These are phyloP conservation scores for Leptopilina drosophilae DNA, from an alignment of 2,888 invertebrate species.

Conservation along the genomic window DNA sequence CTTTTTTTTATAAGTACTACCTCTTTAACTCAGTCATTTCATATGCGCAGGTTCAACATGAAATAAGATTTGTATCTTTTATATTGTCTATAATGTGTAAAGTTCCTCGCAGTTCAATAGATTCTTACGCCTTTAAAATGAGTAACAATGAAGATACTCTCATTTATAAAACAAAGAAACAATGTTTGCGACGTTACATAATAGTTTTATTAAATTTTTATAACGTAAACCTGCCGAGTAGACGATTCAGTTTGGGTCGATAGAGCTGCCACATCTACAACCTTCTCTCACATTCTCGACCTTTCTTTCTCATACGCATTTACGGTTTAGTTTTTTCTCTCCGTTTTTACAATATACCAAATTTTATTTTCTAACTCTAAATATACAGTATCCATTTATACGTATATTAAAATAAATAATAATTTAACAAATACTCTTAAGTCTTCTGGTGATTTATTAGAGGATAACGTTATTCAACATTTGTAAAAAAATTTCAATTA, in stretches of 20 bases:
- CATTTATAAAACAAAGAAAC: background rate
- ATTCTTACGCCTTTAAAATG: background rate
- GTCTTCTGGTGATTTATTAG: too few relatives aligned
- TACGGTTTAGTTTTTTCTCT: conserved; percentile 52
- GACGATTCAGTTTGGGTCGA: conserved; percentile 62
- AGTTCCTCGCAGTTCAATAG: background rate
- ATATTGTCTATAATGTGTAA: background rate
- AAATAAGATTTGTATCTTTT: conserved; percentile 1
- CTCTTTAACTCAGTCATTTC: background rate
- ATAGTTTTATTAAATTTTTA: background rate
- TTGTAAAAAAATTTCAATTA: too few relatives aligned
- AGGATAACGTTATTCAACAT: too few relatives aligned
- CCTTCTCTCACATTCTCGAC: conserved; percentile 48
- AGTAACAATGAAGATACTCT: background rate
- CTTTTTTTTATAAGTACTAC: background rate
- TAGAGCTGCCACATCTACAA: conserved; percentile 61
- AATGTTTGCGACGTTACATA: background rate
- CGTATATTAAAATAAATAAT: too few relatives aligned
- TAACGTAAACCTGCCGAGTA: conserved; percentile 43
- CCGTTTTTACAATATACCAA: background rate
- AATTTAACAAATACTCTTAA: too few relatives aligned
- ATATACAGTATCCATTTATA: background rate
- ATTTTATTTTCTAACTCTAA: background rate
- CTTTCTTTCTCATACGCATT: conserved; percentile 51
- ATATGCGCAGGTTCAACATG: conserved; percentile 1